A percentile compares a stretch with the other conserved stretches of the same genome.
phyloP scores from a whole-genome alignment of 2,113 vertebrate genomes.

The Recurvirostra avosetta region DNA sequence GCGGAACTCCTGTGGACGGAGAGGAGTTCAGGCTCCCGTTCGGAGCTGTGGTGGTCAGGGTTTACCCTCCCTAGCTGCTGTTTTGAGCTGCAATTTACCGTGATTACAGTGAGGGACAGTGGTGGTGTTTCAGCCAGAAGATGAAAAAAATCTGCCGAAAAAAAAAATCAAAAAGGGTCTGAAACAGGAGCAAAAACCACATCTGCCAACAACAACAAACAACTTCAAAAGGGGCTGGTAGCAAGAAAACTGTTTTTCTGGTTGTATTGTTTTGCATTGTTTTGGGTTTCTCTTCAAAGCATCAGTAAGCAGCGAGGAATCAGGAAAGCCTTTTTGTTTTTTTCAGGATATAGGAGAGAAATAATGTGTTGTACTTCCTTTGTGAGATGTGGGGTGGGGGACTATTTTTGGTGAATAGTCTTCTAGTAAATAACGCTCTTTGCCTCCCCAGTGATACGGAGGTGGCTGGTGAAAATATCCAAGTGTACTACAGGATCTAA shows the following conservation, averaged over 20 bases:
- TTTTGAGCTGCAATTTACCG: conserved; percentile 4
- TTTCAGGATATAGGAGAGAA: neutral
- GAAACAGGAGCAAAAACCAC: neutral
- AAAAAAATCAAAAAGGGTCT: neutral
- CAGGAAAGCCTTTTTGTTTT: neutral
- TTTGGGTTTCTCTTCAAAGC: neutral
- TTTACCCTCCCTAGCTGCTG: neutral
- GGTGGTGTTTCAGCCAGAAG: neutral
- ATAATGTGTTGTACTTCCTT: neutral
- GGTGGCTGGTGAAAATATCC: neutral
- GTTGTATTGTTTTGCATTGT: neutral
- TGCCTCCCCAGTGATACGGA: neutral
- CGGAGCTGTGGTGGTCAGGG: neutral
- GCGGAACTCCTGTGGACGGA: neutral
- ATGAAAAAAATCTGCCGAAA: neutral
- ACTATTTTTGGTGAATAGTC: neutral
- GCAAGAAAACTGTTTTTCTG: neutral
- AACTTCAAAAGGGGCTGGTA: neutral
- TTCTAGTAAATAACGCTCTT: neutral
- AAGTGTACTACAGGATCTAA: neutral
- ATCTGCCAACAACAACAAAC: too few relatives aligned
- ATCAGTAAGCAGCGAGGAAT: neutral
- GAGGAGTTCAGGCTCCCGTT: neutral
- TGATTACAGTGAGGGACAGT: neutral
- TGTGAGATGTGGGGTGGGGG: neutral